Base-by-base conservation (phyloP, 2,113 vertebrate genomes). In the Plectropomus leopardus region DNA sequence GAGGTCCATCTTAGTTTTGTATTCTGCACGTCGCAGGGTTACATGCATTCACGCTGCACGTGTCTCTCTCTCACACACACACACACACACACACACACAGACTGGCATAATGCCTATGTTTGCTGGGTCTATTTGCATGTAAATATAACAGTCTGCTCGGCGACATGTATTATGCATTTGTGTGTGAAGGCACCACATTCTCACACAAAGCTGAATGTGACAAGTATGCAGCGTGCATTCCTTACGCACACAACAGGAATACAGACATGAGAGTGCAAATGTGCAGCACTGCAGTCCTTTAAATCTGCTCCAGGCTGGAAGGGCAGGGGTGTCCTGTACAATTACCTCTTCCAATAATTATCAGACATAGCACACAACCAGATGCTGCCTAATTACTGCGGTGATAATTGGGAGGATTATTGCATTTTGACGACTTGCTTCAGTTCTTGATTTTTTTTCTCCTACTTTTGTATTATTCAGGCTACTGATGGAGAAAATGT, bases 351-450 rank as follows among this genome's bases (percentile, higher is more conserved):
- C 64, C 51, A 64, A 48, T 76, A 76, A 84, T 89, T 86, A 88
- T 79, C 82, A 78, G 67, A 78, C 21, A 40, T 32, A 78, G 55
- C 77, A 68, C 57, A 84, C 34, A 42, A 84, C 48, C 87, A 91
- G 90, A 90, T 88, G 86, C 75, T 66, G 76, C 59, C 74, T 89
- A 90, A 92, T 92, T 88, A 91, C 71, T 5, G 15, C 34, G 75
- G 60, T 45, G 72, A 91, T 86, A 83, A 91, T 89, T 86, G 61
- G 76, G 53, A 58, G 53, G 76, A 78, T 88, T 78, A 89, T 86
- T 83, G 69, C 87, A 57, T 82, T 91, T 85, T 87, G 85, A 89
- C 34, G 42, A 88, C 75, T 58, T 1, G 14, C 50, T 82, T 78
- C 32, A 51, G 30, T 69, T 79, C 61, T 51, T 47, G 11, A 61